Conservation (phyloP, 2,888 invertebrate species). For the Scaeva pyrastri region DNA sequence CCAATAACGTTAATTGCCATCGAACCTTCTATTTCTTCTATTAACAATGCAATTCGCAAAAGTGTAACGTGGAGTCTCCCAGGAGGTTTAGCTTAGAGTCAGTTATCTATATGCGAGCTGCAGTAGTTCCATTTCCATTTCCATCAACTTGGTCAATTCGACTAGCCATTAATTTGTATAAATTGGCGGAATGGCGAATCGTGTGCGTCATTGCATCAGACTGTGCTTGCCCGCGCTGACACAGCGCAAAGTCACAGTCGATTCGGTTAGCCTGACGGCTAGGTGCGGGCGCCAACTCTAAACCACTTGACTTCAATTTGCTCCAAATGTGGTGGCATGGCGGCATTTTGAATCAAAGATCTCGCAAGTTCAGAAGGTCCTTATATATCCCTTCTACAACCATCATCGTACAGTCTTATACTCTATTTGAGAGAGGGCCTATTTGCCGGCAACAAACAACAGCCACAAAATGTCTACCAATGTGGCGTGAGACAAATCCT, state of each 20-base stretch:
- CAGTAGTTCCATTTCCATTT: too few species aligned
- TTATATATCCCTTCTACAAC: constrained; percentile 12
- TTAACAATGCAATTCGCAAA: constrained; percentile 30
- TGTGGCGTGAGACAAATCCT: constrained; percentile 24
- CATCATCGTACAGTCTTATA: constrained; percentile 21
- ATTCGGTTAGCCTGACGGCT: constrained; percentile 21
- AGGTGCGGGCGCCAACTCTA: background rate
- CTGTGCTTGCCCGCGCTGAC: background rate
- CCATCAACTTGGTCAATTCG: constrained; percentile 28
- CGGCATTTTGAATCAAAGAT: constrained; percentile 40
- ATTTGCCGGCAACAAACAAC: background rate
- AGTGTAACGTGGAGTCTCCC: constrained; percentile 11
- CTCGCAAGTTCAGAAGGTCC: constrained; percentile 67
- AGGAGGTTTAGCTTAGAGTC: constrained; percentile 13
- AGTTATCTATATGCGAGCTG: constrained; percentile 24
- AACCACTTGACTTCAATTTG: constrained; percentile 67
- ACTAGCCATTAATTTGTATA: constrained; percentile 10
- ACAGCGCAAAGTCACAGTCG: background rate
- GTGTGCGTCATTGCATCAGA: constrained; percentile 58
- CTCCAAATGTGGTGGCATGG: constrained; percentile 52
- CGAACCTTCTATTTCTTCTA: constrained; percentile 19
- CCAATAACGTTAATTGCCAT: constrained; percentile 67
- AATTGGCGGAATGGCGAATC: background rate
- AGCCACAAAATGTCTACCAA: background rate
- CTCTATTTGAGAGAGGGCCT: constrained; percentile 31